A percentile compares a stretch with the other conserved stretches of the same genome.
phyloP scores from a whole-genome alignment of 2,113 vertebrate genomes.

The Crotalus tigris region DNA sequence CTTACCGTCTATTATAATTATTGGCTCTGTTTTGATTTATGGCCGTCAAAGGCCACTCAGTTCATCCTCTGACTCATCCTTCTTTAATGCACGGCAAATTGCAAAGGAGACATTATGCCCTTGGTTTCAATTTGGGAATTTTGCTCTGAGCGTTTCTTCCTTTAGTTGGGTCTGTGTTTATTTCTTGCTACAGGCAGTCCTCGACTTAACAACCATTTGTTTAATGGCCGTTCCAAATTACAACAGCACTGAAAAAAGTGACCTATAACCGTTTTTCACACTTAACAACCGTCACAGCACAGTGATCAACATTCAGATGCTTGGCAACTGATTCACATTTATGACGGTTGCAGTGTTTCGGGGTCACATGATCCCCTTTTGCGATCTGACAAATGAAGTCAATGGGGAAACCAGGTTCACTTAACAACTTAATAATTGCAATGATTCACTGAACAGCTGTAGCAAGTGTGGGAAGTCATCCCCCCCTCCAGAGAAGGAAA shows the following conservation, averaged over 20 bases:
- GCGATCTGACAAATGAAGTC: background rate
- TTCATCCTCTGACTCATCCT: background rate
- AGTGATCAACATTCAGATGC: background rate
- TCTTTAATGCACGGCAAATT: background rate
- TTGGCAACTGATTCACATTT: background rate
- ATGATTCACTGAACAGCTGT: background rate
- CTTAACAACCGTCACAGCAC: background rate
- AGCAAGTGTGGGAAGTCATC: background rate
- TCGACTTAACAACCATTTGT: background rate
- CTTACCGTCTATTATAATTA: background rate
- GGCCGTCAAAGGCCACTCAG: background rate
- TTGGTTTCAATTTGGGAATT: background rate
- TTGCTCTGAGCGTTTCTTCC: background rate
- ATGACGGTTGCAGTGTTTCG: background rate
- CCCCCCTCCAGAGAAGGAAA: no score
- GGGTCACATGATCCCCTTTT: no score
- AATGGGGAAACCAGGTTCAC: background rate
- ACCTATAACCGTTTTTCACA: background rate
- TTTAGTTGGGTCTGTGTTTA: background rate
- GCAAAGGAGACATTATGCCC: background rate
- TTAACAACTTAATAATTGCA: background rate
- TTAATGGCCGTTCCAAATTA: background rate
- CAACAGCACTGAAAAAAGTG: background rate
- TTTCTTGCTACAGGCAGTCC: background rate
- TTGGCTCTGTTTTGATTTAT: background rate